Conservation (phyloP, 2,113 vertebrate genomes). For the Axis porcinus region DNA sequence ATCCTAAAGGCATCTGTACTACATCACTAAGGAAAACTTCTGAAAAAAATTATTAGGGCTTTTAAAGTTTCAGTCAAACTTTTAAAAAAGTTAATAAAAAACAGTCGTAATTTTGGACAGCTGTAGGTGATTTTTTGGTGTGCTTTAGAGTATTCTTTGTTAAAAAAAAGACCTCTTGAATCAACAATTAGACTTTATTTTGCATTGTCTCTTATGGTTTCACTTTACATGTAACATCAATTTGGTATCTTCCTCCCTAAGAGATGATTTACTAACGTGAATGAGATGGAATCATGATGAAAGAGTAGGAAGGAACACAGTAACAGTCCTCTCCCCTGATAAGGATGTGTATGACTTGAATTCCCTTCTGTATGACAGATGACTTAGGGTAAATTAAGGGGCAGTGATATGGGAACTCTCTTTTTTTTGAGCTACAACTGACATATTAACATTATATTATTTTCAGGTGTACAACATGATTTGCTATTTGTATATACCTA, state of each 20-base stretch:
- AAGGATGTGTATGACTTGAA: not conserved
- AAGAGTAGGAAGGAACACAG: not conserved
- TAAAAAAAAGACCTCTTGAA: not conserved
- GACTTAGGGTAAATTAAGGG: not conserved
- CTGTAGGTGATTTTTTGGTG: not conserved
- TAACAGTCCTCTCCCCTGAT: not conserved
- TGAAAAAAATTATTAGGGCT: conserved; percentile 33
- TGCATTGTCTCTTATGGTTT: not conserved
- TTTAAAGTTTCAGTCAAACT: conserved; percentile 35
- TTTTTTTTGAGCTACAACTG: not conserved
- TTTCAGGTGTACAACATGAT: not conserved
- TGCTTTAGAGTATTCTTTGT: conserved; percentile 7
- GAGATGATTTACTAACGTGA: not conserved
- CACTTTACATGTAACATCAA: not conserved
- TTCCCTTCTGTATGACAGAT: not conserved
- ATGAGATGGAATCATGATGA: not conserved
- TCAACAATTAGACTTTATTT: conserved; percentile 12
- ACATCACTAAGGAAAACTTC: conserved; percentile 35
- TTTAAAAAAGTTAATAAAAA: conserved; percentile 3
- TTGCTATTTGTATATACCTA: not conserved
- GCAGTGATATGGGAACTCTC: not conserved
- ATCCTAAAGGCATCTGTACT: conserved; percentile 42
- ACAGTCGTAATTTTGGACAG: not conserved
- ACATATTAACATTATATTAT: not conserved
- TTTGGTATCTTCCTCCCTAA: not conserved